phyloP scores from a whole-genome alignment of 1,140 invertebrate species.

The Formica selysi region DNA sequence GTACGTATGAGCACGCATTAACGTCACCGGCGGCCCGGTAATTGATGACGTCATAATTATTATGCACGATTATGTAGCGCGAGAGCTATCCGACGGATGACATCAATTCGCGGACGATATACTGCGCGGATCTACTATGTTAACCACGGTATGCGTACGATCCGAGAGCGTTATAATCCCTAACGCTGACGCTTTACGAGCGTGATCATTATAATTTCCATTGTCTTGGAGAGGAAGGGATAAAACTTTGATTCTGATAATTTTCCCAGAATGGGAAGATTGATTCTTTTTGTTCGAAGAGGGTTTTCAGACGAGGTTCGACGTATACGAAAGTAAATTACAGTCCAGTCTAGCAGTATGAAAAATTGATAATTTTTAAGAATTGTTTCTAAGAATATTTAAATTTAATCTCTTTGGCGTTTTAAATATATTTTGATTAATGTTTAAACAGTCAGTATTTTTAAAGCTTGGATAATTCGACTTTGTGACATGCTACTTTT shows the following conservation, averaged over 20 bases:
- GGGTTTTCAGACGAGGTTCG: not conserved
- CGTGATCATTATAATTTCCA: not conserved
- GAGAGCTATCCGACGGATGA: slow-evolving; percentile 54
- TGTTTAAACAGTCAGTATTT: too few relatives aligned
- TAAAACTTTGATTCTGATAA: not conserved
- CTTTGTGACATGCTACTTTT: too few relatives aligned
- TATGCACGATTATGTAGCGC: slow-evolving; percentile 77
- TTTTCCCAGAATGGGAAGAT: not conserved
- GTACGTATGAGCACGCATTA: slow-evolving; percentile 72
- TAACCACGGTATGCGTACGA: slow-evolving; percentile 3
- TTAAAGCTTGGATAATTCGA: too few relatives aligned
- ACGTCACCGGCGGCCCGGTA: slow-evolving; percentile 74
- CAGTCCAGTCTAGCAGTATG: too few relatives aligned
- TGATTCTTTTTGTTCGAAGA: not conserved
- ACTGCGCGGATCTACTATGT: slow-evolving; percentile 53
- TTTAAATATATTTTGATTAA: too few relatives aligned
- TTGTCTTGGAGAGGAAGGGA: not conserved
- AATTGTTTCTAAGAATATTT: too few relatives aligned
- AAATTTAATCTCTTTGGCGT: too few relatives aligned
- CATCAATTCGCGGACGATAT: slow-evolving; percentile 75
- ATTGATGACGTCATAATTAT: slow-evolving; percentile 80
- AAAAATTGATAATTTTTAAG: too few relatives aligned
- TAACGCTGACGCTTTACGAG: slow-evolving; percentile 6
- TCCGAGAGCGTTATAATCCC: not conserved
- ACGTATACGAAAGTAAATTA: not conserved